A percentile compares a stretch with the other conserved stretches of the same genome.
Evolutionary conservation across 2,797 vertebrate genomes (phyloP).

Genomic region (Mus minutoides): DNA sequence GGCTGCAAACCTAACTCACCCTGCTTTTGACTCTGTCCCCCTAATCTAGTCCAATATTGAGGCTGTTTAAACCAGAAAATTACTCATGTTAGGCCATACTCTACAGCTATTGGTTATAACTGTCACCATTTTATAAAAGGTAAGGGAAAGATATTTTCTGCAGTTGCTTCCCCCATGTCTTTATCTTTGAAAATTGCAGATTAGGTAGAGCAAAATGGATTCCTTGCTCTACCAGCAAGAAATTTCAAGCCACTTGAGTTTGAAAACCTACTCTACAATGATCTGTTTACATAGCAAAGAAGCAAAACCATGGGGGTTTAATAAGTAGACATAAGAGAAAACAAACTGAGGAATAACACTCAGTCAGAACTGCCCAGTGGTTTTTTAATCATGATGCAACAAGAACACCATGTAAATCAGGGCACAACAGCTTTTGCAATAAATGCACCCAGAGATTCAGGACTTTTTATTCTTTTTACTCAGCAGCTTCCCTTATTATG

Average conservation of each 20-base stretch:
- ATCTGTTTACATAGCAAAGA: not conserved
- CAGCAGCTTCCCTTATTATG: conserved; percentile 37
- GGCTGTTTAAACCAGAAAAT: not conserved
- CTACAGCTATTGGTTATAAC: not conserved
- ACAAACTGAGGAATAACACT: not conserved
- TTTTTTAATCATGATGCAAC: not conserved
- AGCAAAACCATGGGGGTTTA: not conserved
- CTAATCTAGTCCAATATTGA: not conserved
- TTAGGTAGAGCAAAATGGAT: not conserved
- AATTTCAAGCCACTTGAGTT: not conserved
- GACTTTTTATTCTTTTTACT: conserved; percentile 49
- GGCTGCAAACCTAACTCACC: not conserved
- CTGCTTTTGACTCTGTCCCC: not conserved
- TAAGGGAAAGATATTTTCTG: not conserved
- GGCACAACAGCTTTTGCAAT: not conserved
- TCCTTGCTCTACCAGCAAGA: not conserved
- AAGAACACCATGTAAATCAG: not conserved
- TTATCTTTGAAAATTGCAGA: not conserved
- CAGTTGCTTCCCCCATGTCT: not conserved
- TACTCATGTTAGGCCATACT: not conserved
- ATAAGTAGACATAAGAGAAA: not conserved
- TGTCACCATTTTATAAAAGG: not conserved
- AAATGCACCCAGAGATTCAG: not conserved
- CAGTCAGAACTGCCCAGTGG: not conserved
- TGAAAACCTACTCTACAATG: conserved; percentile 15